Evolutionary conservation across 2,797 vertebrate genomes (phyloP), one percentile per base, ranked within the genome.

Genomic region (Melanotaenia trifasciata): DNA sequence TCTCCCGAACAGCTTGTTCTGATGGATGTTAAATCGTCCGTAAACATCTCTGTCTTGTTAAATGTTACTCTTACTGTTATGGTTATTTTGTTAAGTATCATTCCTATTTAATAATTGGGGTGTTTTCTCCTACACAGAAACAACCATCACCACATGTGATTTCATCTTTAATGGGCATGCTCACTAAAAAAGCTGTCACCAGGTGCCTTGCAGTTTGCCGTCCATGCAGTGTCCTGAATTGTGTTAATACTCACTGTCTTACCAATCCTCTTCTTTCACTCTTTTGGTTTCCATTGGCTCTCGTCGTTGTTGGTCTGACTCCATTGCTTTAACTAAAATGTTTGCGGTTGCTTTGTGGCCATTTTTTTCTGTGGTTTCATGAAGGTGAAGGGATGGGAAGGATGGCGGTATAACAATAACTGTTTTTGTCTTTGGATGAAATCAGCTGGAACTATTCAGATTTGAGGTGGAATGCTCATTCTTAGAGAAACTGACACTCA

Each of bases 151-250:
- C 86, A 85, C 85, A 71, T 90, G 84, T 90, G 86, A 84, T 90
- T 76, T 81, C 90, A 89, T 93, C 84, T 87, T 81, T 91, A 85
- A 84, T 89, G 79, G 84, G 91, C 93, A 94, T 93, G 93, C 85
- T 90, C 90, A 89, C 87, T 84, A 82, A 81, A 88, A 85, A 84
- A 72, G 78, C 83, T 87, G 82, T 90, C 81, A 88, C 87, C 78
- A 83, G 89, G 89, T 92, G 87, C 85, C 88, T 90, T 93, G 90
- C 87, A 82, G 87, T 92, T 81, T 88, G 72, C 70, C 26, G 84
- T 87, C 87, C 83, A 83, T 89, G 72, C 80, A 81, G 80, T 91
- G 85, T 93, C 82, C 80, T 83, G 50, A 85, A 73, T 74, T 71
- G 70, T 89, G 63, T 84, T 77, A 28, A 84, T 79, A 58, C 16